Evolutionary conservation across 1,140 invertebrate genomes (phyloP).

Genomic region (Diprion similis): DNA sequence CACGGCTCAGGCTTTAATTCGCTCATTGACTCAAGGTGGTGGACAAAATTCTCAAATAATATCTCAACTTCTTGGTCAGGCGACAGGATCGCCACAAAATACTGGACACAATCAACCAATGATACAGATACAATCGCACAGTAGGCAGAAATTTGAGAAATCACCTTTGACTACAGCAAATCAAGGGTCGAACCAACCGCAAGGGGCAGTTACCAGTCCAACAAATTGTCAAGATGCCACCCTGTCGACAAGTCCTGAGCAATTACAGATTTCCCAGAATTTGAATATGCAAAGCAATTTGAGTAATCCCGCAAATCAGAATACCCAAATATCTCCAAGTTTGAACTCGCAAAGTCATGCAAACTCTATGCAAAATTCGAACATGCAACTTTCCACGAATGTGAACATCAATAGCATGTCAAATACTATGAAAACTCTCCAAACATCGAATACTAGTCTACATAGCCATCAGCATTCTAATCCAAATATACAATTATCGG

Average conservation of each 20-base stretch:
- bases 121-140: slow-evolving; percentile 1
- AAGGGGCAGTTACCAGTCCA: slow-evolving; percentile 32
- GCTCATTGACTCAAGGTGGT: slow-evolving; percentile 51
- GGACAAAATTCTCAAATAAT: slow-evolving; percentile 57
- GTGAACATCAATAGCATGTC: slow-evolving; percentile 12
- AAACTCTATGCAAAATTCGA: slow-evolving; percentile 22
- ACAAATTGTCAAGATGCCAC: slow-evolving; percentile 36
- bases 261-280: slow-evolving; percentile 39
- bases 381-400: slow-evolving; percentile 19
- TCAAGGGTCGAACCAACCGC: slow-evolving; percentile 17
- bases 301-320: slow-evolving; percentile 16
- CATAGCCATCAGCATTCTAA: slow-evolving; percentile 1
- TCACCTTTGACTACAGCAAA: slow-evolving; percentile 37
- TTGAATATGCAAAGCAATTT: slow-evolving; percentile 31
- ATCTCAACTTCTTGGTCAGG: slow-evolving; percentile 52
- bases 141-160: slow-evolving; percentile 44
- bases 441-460: slow-evolving; percentile 23
- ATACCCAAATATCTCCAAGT: not conserved
- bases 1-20: slow-evolving; percentile 55
- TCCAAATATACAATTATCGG: not conserved
- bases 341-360: not conserved
- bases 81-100: slow-evolving; percentile 12
- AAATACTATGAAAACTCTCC: slow-evolving; percentile 34
- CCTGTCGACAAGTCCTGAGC: slow-evolving; percentile 42
- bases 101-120: slow-evolving; percentile 1